Evolutionary conservation across 2,113 vertebrate genomes (phyloP), one percentile per base, ranked within the genome.

Genomic region (Vidua macroura): DNA sequence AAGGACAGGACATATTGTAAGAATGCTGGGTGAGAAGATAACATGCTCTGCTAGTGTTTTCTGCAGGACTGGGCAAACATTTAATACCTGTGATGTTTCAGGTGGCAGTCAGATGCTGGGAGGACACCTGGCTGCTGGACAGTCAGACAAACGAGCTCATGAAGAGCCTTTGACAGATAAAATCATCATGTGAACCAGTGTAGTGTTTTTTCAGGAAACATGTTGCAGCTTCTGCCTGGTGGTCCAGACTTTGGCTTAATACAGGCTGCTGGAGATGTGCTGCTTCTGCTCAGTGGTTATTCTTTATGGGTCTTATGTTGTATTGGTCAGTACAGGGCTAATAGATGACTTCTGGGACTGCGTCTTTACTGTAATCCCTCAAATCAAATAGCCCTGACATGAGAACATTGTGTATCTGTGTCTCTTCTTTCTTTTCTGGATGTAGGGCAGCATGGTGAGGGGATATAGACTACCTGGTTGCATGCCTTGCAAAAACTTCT

Each of bases 281-380:
- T 67, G 15, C 19, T 60, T 72, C 43, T 68, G 13, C 33, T 75
- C 1, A 0, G 0, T 63, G 15, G 5, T 24, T 74, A 4, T 69
- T 78, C 33, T 31, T 4, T 43, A 21, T 13, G 20, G 18, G 4
- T 24, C 13, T 64, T 60, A 13, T 0, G 1, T 48, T n/a, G 6
- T 21, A 17, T 15, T 88, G 9, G 8, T 55, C 35, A 43, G 17
- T 28, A 21, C 8, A 55, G 15, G 5, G 17, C n/a, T 68, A 41
- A 35, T 14, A 53, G 15, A 43, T 17, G 10, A 9, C 9, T 66
- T 85, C 56, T 60, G 13, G 10, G 18, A 13, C 25, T 74, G 6
- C 11, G 5, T 62, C 7, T 23, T 51, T 52, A 15, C 15, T 69
- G 22, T 31, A 35, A 46, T 60, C 5, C 4, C 16, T 58, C 33